Evolutionary conservation across 2,797 vertebrate genomes (phyloP).

Genomic region (Paguma larvata): DNA sequence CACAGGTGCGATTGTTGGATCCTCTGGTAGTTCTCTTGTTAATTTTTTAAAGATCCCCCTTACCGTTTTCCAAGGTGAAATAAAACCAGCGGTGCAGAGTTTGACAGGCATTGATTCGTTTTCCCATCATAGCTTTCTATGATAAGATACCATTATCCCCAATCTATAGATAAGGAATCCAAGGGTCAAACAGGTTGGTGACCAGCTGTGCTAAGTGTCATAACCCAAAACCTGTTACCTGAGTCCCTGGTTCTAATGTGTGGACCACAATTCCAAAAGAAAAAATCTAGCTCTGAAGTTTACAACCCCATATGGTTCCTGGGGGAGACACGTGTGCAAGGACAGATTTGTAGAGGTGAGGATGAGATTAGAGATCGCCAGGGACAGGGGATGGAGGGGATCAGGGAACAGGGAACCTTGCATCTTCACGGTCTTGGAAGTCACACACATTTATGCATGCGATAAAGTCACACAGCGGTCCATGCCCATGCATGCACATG

Average conservation of each 20-base stretch:
- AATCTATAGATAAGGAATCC: background rate
- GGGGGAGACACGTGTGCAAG: too few relatives aligned
- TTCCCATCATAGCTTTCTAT: background rate
- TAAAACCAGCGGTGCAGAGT: background rate
- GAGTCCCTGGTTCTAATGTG: background rate
- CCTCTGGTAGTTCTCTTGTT: background rate
- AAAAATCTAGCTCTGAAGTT: background rate
- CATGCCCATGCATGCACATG: accelerated
- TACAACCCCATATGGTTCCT: background rate
- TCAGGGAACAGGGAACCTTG: background rate
- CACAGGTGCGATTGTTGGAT: too few relatives aligned
- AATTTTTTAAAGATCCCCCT: background rate
- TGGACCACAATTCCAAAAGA: background rate
- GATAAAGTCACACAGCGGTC: background rate
- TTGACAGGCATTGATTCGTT: background rate
- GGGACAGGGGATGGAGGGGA: too few relatives aligned
- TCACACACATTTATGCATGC: background rate
- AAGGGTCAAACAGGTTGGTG: background rate
- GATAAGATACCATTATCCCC: background rate
- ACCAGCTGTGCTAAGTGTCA: background rate
- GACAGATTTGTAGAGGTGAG: background rate
- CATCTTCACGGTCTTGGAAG: background rate
- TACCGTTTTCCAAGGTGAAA: background rate
- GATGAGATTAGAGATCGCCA: background rate
- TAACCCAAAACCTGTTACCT: too few relatives aligned